Conservation (phyloP, 2,113 vertebrate genomes). For the Triplophysa dalaica region DNA sequence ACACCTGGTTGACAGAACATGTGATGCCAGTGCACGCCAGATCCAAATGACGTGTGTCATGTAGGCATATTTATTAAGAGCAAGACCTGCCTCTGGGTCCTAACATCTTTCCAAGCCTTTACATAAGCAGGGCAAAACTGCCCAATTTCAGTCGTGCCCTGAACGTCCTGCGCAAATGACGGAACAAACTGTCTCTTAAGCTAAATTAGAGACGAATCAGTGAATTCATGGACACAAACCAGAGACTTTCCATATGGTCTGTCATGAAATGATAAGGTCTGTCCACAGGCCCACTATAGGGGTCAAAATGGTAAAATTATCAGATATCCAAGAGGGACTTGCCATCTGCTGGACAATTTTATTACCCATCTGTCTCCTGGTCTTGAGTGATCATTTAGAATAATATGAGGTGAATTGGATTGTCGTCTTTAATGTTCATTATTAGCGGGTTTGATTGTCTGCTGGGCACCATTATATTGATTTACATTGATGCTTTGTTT, state of each 20-base stretch:
- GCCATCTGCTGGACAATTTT: conserved; percentile 56
- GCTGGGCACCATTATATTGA: conserved; percentile 1
- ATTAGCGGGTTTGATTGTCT: conserved; percentile 34
- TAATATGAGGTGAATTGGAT: conserved; percentile 48
- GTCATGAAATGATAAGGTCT: conserved; percentile 44
- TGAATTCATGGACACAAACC: conserved; percentile 26
- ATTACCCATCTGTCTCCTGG: conserved; percentile 51
- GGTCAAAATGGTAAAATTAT: conserved; percentile 57
- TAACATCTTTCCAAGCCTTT: conserved; percentile 51
- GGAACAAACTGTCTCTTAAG: conserved; percentile 9
- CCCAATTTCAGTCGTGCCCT: conserved; percentile 50
- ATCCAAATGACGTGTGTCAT: conserved; percentile 47
- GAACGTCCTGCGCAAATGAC: conserved; percentile 20
- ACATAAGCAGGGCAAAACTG: conserved; percentile 53
- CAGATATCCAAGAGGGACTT: conserved; percentile 56
- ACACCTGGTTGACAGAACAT: conserved; percentile 22
- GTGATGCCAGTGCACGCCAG: conserved; percentile 31
- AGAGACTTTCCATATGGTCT: conserved; percentile 43
- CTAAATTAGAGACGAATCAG: conserved; percentile 26
- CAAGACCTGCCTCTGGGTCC: conserved; percentile 39
- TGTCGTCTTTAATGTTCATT: conserved; percentile 39
- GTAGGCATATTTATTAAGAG: conserved; percentile 41
- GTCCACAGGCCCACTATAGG: conserved; percentile 42
- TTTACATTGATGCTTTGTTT: conserved; percentile 31
- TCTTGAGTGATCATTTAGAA: conserved; percentile 54